These are phyloP conservation scores for Polydrusus pterygomalis DNA, from an alignment of 2,888 invertebrate genomes.

Conservation along the genomic window DNA sequence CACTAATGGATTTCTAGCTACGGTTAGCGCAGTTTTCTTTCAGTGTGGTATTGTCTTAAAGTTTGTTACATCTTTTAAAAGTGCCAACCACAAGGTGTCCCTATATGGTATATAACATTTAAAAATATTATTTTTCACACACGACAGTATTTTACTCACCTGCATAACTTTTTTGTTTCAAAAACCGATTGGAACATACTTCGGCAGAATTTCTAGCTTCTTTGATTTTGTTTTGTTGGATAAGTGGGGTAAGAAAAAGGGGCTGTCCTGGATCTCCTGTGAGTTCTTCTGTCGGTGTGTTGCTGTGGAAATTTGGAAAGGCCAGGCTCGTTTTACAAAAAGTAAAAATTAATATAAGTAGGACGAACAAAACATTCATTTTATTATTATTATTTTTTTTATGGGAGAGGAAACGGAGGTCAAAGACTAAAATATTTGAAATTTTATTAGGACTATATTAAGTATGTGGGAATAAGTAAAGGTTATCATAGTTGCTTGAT, in stretches of 20 bases:
- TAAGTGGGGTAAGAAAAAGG: slow-evolving; percentile 83
- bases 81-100: no score
- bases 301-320: slow-evolving; percentile 49
- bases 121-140: neutral
- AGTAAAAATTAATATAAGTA: neutral
- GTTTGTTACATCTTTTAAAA: no score
- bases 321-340: slow-evolving; percentile 18
- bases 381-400: no score
- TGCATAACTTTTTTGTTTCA: slow-evolving; percentile 81
- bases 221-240: slow-evolving; percentile 82
- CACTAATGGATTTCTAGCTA: no score
- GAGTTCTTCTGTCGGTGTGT: slow-evolving; percentile 26
- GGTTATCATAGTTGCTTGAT: no score
- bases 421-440: neutral
- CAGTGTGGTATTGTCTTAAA: no score
- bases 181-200: slow-evolving; percentile 77
- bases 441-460: no score
- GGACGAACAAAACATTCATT: neutral
- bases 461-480: no score
- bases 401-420: no score
- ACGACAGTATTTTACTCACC: slow-evolving; percentile 22
- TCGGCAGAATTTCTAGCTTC: slow-evolving; percentile 75
- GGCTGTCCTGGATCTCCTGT: slow-evolving; percentile 74
- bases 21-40: no score
- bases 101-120: no score